Evolutionary conservation across 2,888 invertebrate species (phyloP), one percentile per base, ranked within the genome.

Genomic region (Tromatobia lineatoria): DNA sequence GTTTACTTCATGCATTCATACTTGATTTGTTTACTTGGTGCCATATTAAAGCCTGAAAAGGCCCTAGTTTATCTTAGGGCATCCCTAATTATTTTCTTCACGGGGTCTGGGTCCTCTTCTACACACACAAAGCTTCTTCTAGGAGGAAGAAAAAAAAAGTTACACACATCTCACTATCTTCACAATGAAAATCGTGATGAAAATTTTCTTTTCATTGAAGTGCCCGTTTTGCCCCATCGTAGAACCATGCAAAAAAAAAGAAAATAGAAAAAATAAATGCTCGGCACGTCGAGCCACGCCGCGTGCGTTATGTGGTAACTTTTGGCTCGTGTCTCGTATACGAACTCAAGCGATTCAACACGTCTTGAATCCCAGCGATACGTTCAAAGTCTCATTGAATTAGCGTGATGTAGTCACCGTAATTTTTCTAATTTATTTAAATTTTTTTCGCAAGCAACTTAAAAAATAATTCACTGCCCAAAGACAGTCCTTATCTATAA

Each of bases 221-320:
- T 29, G 29, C 4, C 29, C 29, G 4, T 29, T 29, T 29, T 29
- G 29, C 29, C 29, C 29, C 29, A 29, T 4, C 29, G 18, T 25
- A 38, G 20, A n/a, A 3, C 74, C 25, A 20, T 13, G 59, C 10
- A 34, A 47, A 13, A n/a, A 7, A 73, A 79, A 38, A 73, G 38
- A 54, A 81, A 81, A 75, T 10, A 64, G 61, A 45, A 52, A 59
- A 69, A 73, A 57, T 38, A 76, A 85, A 87, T 87, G 87, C 87
- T 66, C 54, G 73, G 87, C 87, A 88, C 87, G 87, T 85, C 81
- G 88, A 87, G 85, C 76, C 64, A 47, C 83, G 50, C 71, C 57
- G 79, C 81, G 81, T 73, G 80, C 76, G 74, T 25, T 59, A 77
- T 89, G 85, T 87, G 74, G 90, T 88, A 89, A 90, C 82, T 84